Base-by-base conservation (phyloP, 1,140 invertebrate species). In the Berghia stephanieae region DNA sequence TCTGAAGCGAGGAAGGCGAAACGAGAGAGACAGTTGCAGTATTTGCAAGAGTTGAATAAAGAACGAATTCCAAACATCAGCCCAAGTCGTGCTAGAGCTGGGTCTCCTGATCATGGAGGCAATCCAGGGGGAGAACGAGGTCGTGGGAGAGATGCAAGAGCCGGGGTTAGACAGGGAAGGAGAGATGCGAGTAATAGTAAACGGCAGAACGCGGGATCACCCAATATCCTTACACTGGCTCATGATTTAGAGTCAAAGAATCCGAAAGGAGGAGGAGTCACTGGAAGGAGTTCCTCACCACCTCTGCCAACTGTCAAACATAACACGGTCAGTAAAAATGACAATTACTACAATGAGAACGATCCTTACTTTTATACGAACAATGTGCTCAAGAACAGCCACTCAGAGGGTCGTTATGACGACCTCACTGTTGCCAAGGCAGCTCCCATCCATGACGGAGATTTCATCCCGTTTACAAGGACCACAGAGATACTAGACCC, bases 401-500 rank as follows among this genome's bases (percentile, higher is more conserved):
- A 70, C 5, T 10, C 55, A 10, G 57, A 74, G 1, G 36, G 27
- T 2, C 52, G 52, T 8, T 74, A 79, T n/a, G 27, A 27, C 0
- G 78, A 74, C 52, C 46, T 67, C 49, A 38, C 49, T 0, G 52
- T 60, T 43, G 46, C 18, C 34, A 16, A 80, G 10, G 75, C 83
- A 16, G 68, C 42, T 3, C 84, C 81, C 49, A 52, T 82, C 27
- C 72, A 71, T 36, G 79, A 85, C 42, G 80, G 77, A 40, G 85
- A 88, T 24, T 89, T 89, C 82, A 79, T 89, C 40, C 88, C 89
- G 38, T 89, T 89, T 82, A 86, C 84, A 40, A 78, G 89, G 63
- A 89, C 86, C 36, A 82, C 83, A 66, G 88, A 87, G 44, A 76
- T 90, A 31, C 81, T 90, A 34, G 87, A 89, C 77, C 89, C 89